A percentile compares a stretch with the other conserved stretches of the same genome.
These are phyloP conservation scores for Pherbina coryleti DNA, from an alignment of 2,888 invertebrate genomes.

Conservation along the genomic window DNA sequence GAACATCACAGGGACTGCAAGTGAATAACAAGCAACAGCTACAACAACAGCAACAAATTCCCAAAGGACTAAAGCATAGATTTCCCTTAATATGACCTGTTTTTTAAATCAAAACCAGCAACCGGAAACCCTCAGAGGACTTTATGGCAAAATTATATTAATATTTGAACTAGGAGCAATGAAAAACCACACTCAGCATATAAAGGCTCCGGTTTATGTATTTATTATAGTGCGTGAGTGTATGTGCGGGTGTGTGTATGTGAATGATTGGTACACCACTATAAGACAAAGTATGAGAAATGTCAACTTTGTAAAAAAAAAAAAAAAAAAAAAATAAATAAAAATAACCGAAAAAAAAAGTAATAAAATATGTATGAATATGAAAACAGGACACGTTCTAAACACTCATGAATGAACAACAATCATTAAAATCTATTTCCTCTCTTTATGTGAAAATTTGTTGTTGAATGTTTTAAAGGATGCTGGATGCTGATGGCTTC, in stretches of 20 bases:
- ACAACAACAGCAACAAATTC: slow-evolving; percentile 11
- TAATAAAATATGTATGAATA: not conserved
- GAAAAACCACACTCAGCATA: slow-evolving; percentile 38
- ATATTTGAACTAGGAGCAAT: slow-evolving; percentile 48
- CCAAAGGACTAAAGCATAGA: not conserved
- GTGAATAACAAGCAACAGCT: slow-evolving; percentile 9
- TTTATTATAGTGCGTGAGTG: slow-evolving; percentile 39
- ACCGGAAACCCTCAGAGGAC: slow-evolving; percentile 61
- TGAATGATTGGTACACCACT: slow-evolving; percentile 13
- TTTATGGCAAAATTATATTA: slow-evolving; percentile 53
- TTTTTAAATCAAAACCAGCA: slow-evolving; percentile 64
- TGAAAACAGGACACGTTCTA: slow-evolving; percentile 18
- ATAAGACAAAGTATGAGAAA: slow-evolving; percentile 4
- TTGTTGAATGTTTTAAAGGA: not conserved
- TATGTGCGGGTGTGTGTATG: slow-evolving; percentile 6
- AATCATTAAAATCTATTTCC: slow-evolving; percentile 7
- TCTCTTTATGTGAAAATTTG: not conserved
- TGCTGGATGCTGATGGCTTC: too few species aligned
- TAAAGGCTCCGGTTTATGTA: not conserved
- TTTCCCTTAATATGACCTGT: slow-evolving; percentile 56
- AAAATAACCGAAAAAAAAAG: not conserved
- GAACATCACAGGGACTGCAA: slow-evolving; percentile 9
- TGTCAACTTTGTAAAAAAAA: not conserved
- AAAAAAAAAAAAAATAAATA: too few species aligned
- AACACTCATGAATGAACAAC: not conserved